Conservation (phyloP, 2,797 vertebrate species). For the Danio kyathit region DNA sequence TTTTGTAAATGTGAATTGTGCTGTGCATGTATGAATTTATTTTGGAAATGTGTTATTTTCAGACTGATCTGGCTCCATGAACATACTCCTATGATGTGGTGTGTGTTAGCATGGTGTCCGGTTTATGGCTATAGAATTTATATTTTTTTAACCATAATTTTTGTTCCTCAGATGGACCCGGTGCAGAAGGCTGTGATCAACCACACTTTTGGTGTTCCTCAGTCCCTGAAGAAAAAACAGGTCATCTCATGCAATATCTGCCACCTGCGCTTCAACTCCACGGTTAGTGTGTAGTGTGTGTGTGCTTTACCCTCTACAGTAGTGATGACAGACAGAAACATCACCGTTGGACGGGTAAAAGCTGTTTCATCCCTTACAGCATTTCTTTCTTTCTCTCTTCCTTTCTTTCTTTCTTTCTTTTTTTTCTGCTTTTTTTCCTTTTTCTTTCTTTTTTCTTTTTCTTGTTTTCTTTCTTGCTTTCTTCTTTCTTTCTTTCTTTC, state of each 20-base stretch:
- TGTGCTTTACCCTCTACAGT: conserved; percentile 17
- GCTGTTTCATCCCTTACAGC: conserved; percentile 5
- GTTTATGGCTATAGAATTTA: background rate
- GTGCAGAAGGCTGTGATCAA: conserved; percentile 98
- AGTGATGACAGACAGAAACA: conserved; percentile 21
- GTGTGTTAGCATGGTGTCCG: too few species aligned
- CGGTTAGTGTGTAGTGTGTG: conserved; percentile 79
- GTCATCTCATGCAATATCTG: conserved; percentile 99
- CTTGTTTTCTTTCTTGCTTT: too few species aligned
- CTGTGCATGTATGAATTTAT: too few species aligned
- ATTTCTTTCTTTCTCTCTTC: background rate
- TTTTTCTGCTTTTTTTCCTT: background rate
- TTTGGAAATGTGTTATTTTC: too few species aligned
- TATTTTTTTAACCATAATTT: conserved; percentile 24
- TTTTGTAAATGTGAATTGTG: too few species aligned
- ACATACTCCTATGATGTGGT: background rate
- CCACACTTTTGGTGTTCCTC: conserved; percentile 93
- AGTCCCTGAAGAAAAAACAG: conserved; percentile 92
- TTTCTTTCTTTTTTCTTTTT: too few species aligned
- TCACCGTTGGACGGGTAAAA: conserved; percentile 27
- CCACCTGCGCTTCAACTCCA: conserved; percentile 97
- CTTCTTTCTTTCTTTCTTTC: too few species aligned
- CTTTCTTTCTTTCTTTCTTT: background rate
- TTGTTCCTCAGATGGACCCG: conserved; percentile 90
- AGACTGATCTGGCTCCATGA: too few species aligned